These are phyloP conservation scores for Rotaria magnacalcarata DNA, from an alignment of 2,888 invertebrate genomes.

Conservation along the genomic window DNA sequence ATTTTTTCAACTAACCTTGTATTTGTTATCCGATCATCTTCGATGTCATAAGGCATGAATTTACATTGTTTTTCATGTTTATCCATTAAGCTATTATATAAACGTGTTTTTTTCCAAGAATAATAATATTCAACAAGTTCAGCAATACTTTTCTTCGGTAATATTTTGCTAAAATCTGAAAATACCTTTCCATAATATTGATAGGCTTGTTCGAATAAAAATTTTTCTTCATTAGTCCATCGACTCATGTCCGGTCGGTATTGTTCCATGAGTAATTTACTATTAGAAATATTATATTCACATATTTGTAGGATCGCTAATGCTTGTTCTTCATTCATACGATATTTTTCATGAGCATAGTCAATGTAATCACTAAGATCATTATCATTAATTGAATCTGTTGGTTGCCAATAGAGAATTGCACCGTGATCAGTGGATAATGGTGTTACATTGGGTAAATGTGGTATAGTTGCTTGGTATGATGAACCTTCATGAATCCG, in stretches of 20 bases:
- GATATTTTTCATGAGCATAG: conserved; percentile 33
- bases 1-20: conserved; percentile 58
- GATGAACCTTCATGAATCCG: background rate
- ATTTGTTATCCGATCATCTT: conserved; percentile 53
- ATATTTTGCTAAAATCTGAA: conserved; percentile 90
- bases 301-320: conserved; percentile 97
- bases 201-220: conserved; percentile 93
- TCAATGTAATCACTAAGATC: conserved; percentile 39
- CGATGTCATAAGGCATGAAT: background rate
- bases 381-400: background rate
- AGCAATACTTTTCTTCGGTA: conserved; percentile 92
- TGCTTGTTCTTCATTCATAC: conserved; percentile 62
- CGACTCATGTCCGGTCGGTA: conserved; percentile 96
- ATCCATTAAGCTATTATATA: conserved; percentile 87
- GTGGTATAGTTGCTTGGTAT: conserved; percentile 23
- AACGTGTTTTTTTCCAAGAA: conserved; percentile 92
- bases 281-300: conserved; percentile 86
- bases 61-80: conserved; percentile 65
- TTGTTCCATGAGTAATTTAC: conserved; percentile 85
- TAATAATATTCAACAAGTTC: conserved; percentile 94
- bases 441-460: background rate
- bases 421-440: background rate
- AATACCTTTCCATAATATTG: conserved; percentile 97
- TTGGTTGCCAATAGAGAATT: background rate
- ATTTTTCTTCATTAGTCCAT: conserved; percentile 96